Evolutionary conservation across 2,113 vertebrate genomes (phyloP), one percentile per base, ranked within the genome.

Genomic region (Kryptolebias marmoratus): DNA sequence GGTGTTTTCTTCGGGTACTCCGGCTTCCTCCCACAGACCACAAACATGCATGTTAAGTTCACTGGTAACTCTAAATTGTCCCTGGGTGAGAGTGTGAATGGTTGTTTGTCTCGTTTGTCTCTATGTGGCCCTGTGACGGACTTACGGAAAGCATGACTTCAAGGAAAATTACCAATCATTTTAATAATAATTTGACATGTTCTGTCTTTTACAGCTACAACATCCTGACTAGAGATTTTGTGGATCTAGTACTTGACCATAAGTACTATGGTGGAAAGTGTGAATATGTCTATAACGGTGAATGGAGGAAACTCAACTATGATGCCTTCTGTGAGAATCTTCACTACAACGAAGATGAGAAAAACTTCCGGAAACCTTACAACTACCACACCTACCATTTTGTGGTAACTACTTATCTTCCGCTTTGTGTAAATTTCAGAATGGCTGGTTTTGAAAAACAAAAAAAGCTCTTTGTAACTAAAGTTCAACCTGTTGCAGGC

Each of bases 361-460:
- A 98, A 73, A 96, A 97, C 74, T 98, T 93, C 83, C 90, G 96
- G 72, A 97, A 96, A 75, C 96, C 97, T 0, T 95, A 96, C 91
- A 99, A 98, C 89, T 94, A 96, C 67, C 95, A 96, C 9, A 3
- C 87, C 0, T 99, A 97, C 83, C 94, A 91, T 0, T 96, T 97
- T 85, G 80, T 95, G 87, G 97, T 98, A 90, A 10, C 42, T 13
- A 50, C 14, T 14, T 42, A 47, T 60, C 58, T 12, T 14, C 52
- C 47, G 31, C 0, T 52, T 62, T 39, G 6, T 36, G 28, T 11
- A 9, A n/a, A 13, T 12, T 61, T 12, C 36, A 30, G 11, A 54
- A 6, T 44, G 6, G 7, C 8, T 11, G 7, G 4, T n/a, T 73
- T 48, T 54, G 15, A 11, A 18, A 27, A 2, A 45, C 36, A 42